Evolutionary conservation across 2,113 vertebrate species (phyloP), one percentile per base, ranked within the genome.

Genomic region (Pachyramphus minor): DNA sequence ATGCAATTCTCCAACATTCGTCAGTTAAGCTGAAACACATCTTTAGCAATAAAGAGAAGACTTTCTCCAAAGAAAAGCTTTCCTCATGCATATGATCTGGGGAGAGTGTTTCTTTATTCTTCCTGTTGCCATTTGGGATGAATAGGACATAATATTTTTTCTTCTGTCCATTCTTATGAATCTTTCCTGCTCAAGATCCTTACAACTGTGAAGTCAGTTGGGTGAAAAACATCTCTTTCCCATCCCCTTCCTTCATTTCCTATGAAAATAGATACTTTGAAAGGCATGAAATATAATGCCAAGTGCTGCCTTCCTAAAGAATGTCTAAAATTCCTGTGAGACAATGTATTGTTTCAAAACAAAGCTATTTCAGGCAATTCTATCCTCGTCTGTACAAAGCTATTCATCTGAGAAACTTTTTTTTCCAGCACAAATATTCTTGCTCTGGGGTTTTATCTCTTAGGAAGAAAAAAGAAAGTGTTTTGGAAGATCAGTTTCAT

Each of bases 321-420:
- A 71, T 88, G 87, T 90, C 86, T 94, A 33, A 89, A 73, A 91
- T 92, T 94, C 89, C 79, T 84, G 63, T 0, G 76, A 95, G 92
- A 97, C 72, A 88, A 76, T 69, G 79, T 56, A 91, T 85, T 84
- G 58, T 87, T 96, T 83, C 74, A 93, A 96, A 97, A 92, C 90
- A 94, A 96, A 95, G 93, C 86, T 94, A 90, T 96, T 93, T 89
- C 90, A 95, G 87, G 86, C 87, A 96, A 87, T 93, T 95, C 87
- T 96, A 52, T 63, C 92, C 72, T 94, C 11, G 17, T 62, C 73
- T 76, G 72, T 76, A 53, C 67, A 73, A 89, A 92, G 74, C 77
- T 58, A 66, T 81, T 94, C 72, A 77, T 87, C 41, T 47, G 60
- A 71, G 76, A 96, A 30, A 16, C 35, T 62, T 87, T 81, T 82